Percentiles rank a stretch among this genome's conserved stretches.
phyloP scores from a whole-genome alignment of 2,113 vertebrate species.

The Bucco capensis region DNA sequence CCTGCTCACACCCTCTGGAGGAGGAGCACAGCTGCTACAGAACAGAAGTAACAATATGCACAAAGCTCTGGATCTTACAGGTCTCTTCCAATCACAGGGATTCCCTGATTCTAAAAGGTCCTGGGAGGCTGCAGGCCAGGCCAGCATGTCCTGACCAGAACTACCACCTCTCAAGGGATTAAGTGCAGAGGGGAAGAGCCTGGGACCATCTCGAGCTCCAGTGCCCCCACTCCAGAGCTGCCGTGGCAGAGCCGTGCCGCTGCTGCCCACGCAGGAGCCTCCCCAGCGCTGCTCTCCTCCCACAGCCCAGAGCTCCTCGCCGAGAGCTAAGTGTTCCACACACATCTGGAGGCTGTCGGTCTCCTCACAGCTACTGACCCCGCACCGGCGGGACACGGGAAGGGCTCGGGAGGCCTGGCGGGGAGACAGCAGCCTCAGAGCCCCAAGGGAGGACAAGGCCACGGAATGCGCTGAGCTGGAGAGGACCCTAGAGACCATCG shows the following conservation, averaged over 20 bases:
- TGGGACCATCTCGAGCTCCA: neutral
- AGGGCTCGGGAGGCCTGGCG: fast-evolving
- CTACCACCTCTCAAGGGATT: neutral
- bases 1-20: too few relatives aligned
- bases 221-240: neutral
- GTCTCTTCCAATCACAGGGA: too few relatives aligned
- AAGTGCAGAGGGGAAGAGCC: neutral
- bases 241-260: fast-evolving
- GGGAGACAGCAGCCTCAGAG: neutral
- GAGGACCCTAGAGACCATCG: too few relatives aligned
- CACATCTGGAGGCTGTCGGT: fast-evolving
- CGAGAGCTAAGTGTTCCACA: too few relatives aligned
- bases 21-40: too few relatives aligned
- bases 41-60: too few relatives aligned
- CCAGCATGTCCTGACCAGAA: fast-evolving
- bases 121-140: neutral
- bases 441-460: neutral
- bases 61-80: too few relatives aligned
- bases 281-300: neutral
- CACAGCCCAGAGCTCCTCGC: neutral
- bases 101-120: too few relatives aligned
- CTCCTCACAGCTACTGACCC: too few relatives aligned
- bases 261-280: neutral
- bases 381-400: neutral
- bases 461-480: neutral